Conservation (phyloP, 2,797 vertebrate genomes). For the Cossypha niveicapilla region DNA sequence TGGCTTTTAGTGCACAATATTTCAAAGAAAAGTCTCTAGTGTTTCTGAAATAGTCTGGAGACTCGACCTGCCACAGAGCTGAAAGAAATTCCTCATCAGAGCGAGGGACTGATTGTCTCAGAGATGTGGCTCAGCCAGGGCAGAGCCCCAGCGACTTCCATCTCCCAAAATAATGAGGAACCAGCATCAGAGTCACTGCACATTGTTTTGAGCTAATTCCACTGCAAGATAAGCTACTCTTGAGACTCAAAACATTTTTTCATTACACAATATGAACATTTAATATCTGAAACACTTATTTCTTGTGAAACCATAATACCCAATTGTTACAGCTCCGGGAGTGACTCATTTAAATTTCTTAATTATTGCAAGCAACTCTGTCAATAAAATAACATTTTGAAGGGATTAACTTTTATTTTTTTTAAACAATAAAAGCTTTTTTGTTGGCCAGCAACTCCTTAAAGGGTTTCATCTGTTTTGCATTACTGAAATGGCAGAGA, state of each 20-base stretch:
- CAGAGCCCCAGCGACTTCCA: neutral
- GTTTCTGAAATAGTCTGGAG: neutral
- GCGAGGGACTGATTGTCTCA: neutral
- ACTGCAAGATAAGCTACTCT: constrained; percentile 55
- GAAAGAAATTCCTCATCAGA: neutral
- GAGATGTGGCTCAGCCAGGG: neutral
- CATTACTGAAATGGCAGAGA: constrained; percentile 30
- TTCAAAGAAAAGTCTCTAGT: neutral
- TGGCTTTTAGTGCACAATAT: neutral
- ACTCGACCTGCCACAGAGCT: neutral
- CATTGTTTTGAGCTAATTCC: constrained; percentile 55
- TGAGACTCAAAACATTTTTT: constrained; percentile 54
- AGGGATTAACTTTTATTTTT: constrained; percentile 62
- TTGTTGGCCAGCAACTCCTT: constrained; percentile 40
- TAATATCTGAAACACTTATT: constrained; percentile 70
- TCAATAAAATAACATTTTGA: constrained; percentile 67
- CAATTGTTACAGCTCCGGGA: constrained; percentile 60
- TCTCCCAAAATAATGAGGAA: neutral
- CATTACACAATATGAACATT: constrained; percentile 39
- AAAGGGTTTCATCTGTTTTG: constrained; percentile 55
- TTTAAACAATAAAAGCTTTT: constrained; percentile 51
- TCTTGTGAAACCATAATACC: constrained; percentile 68
- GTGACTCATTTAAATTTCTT: constrained; percentile 67
- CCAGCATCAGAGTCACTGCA: constrained; percentile 22
- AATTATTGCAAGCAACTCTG: constrained; percentile 63